Conservation (phyloP, 1,140 invertebrate genomes). For the Heliconius melpomene region DNA sequence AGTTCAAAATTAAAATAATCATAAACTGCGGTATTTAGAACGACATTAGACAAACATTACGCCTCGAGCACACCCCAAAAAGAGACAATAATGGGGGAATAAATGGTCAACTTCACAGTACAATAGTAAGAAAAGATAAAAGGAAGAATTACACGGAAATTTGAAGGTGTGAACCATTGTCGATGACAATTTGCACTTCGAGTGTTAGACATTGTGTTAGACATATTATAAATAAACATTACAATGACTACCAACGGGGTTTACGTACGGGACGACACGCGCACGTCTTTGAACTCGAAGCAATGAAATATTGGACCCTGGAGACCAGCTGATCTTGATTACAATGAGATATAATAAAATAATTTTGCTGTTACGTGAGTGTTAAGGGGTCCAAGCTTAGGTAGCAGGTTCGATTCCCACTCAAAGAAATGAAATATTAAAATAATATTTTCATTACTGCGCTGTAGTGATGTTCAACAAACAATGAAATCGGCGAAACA, state of each 20-base stretch:
- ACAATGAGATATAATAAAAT: constrained; percentile 3
- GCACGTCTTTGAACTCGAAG: constrained; percentile 49
- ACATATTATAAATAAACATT: constrained; percentile 73
- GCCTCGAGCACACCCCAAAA: constrained; percentile 59
- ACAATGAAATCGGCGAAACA: too few relatives aligned
- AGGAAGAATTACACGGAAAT: constrained; percentile 77
- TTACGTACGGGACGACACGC: constrained; percentile 48
- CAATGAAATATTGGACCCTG: constrained; percentile 30
- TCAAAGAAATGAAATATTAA: too few relatives aligned
- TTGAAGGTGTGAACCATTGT: constrained; percentile 70
- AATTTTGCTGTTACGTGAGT: not conserved
- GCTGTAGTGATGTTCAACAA: too few relatives aligned
- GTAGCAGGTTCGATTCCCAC: too few relatives aligned
- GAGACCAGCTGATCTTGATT: constrained; percentile 28
- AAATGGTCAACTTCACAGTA: constrained; percentile 70
- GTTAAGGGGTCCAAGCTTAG: not conserved
- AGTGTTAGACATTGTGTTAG: constrained; percentile 66
- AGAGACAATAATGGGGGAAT: constrained; percentile 69
- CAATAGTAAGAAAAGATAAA: constrained; percentile 73
- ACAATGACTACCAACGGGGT: constrained; percentile 61
- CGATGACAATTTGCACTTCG: constrained; percentile 75
- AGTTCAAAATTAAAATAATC: constrained; percentile 24
- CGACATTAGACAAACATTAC: constrained; percentile 70
- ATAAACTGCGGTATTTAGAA: not conserved
- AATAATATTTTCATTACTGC: too few relatives aligned